These are phyloP conservation scores for Zygaena filipendulae DNA, from an alignment of 2,888 invertebrate genomes.

Conservation along the genomic window DNA sequence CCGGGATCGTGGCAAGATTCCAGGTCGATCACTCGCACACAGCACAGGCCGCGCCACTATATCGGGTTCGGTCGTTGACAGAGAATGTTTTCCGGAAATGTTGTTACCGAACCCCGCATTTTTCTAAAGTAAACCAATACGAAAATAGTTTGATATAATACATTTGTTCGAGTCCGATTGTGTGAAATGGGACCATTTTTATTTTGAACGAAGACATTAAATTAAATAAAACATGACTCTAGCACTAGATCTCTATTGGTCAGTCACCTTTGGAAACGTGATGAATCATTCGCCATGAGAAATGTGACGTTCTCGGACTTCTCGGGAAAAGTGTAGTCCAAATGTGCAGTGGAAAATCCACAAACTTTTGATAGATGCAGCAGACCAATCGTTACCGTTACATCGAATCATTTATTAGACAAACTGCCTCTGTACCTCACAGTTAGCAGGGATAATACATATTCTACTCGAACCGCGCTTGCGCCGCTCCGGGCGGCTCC, in stretches of 20 bases:
- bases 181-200: too few relatives aligned
- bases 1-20: conserved; percentile 55
- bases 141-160: conserved; percentile 10
- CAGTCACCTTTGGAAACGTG: too few relatives aligned
- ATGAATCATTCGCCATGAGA: too few relatives aligned
- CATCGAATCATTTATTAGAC: conserved; percentile 40
- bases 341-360: too few relatives aligned
- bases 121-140: conserved; percentile 15
- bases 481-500: conserved; percentile 26
- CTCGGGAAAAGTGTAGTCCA: too few relatives aligned
- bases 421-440: conserved; percentile 49
- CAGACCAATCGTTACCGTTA: conserved; percentile 25
- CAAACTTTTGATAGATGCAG: too few relatives aligned
- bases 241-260: too few relatives aligned
- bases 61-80: conserved; percentile 60
- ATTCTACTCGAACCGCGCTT: too few relatives aligned
- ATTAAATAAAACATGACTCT: too few relatives aligned
- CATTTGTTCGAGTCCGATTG: too few relatives aligned
- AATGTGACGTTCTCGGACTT: too few relatives aligned
- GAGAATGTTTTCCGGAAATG: conserved; percentile 45
- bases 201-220: too few relatives aligned
- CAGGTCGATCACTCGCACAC: conserved; percentile 64
- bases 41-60: conserved; percentile 55
- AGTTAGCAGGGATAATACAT: conserved; percentile 34
- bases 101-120: conserved; percentile 31